Conservation (phyloP, 2,113 vertebrate genomes). For the Prionailurus bengalensis region DNA sequence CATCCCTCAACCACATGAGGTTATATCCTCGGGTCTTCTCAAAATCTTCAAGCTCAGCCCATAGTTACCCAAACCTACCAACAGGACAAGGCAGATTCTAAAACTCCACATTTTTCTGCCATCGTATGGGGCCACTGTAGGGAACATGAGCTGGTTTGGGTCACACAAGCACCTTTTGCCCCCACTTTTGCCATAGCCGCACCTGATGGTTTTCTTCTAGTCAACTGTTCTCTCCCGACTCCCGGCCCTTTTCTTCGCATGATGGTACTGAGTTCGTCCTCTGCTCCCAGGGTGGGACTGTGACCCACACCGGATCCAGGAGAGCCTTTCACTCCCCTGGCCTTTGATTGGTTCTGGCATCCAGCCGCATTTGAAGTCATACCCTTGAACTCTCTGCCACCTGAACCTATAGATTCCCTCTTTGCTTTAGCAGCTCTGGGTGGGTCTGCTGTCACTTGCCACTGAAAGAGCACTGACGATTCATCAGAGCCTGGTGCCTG, state of each 20-base stretch:
- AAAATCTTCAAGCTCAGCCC: not conserved
- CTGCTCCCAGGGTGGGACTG: not conserved
- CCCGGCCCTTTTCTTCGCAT: not conserved
- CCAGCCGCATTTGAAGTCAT: not conserved
- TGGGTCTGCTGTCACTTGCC: not conserved
- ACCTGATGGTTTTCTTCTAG: not conserved
- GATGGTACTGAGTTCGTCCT: not conserved
- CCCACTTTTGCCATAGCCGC: not conserved
- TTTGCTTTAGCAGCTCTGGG: not conserved
- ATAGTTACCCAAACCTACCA: not conserved
- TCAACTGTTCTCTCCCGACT: not conserved
- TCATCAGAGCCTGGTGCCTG: not conserved
- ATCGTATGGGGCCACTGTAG: accelerated
- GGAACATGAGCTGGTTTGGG: not conserved
- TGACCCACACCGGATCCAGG: not conserved
- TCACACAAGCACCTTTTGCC: not conserved
- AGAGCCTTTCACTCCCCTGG: not conserved
- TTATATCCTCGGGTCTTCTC: not conserved
- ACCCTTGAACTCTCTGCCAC: not conserved
- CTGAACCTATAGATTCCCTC: not conserved
- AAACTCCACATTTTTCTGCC: not conserved
- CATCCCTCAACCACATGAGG: not conserved
- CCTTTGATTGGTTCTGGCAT: not conserved
- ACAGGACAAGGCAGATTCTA: not conserved
- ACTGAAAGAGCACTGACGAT: accelerated